Evolutionary conservation across 1,140 invertebrate genomes (phyloP).

Genomic region (Melanaphis sacchari): DNA sequence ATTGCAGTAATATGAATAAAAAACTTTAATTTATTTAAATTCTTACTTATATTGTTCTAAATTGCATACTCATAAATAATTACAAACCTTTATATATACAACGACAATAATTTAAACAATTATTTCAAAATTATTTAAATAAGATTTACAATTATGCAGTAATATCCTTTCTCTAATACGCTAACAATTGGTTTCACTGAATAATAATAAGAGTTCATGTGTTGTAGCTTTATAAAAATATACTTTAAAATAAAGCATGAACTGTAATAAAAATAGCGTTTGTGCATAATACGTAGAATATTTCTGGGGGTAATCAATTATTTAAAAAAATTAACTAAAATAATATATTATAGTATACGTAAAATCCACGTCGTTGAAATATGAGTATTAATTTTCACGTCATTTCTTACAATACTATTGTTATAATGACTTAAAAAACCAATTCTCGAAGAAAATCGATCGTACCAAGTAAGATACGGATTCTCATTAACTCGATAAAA

Average conservation of each 20-base stretch:
- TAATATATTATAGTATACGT: too few species aligned
- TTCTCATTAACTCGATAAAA: neutral
- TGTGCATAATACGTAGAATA: too few species aligned
- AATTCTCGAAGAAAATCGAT: neutral
- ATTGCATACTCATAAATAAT: neutral
- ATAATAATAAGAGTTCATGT: neutral
- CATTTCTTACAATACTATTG: neutral
- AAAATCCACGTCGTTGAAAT: neutral
- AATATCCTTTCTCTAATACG: neutral
- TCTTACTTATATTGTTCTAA: neutral
- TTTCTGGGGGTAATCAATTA: too few species aligned
- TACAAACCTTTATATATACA: neutral
- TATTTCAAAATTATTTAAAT: neutral
- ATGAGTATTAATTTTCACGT: neutral
- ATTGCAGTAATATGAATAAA: neutral
- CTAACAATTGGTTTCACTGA: neutral
- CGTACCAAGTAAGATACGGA: neutral
- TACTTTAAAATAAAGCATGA: neutral
- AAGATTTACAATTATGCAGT: neutral
- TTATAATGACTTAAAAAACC: neutral
- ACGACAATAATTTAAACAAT: too few species aligned
- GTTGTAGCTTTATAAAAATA: neutral
- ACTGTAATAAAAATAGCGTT: neutral
- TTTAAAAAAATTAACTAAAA: too few species aligned
- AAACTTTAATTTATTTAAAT: neutral